Evolutionary conservation across 2,113 vertebrate genomes (phyloP).

Genomic region (Alethe castanea): DNA sequence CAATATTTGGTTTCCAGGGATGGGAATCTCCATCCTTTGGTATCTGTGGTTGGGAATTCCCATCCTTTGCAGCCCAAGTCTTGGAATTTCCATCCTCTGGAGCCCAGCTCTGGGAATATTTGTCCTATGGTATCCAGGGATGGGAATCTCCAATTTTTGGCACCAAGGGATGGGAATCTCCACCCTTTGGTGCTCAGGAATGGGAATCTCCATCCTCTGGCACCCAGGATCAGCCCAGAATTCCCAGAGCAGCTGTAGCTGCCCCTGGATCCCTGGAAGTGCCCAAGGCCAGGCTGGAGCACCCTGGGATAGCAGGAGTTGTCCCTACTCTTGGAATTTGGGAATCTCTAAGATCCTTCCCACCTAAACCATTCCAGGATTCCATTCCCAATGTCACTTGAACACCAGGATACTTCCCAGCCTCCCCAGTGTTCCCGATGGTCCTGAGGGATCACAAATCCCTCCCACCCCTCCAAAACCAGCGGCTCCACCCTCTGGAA

Average conservation of each 20-base stretch:
- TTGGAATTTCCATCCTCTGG: background rate
- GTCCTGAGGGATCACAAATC: accelerated
- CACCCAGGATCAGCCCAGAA: accelerated
- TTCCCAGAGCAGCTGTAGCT: background rate
- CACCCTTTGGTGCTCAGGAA: accelerated
- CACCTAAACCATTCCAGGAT: background rate
- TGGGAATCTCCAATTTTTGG: background rate
- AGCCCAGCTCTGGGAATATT: background rate
- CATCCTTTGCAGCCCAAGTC: too few relatives aligned
- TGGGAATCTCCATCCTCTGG: background rate
- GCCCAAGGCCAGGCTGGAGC: background rate
- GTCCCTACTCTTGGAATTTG: background rate
- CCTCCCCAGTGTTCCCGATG: background rate
- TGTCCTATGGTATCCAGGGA: background rate
- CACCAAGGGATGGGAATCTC: background rate
- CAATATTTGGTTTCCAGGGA: accelerated
- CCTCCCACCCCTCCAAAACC: background rate
- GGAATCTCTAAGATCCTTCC: background rate
- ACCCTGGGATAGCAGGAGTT: accelerated
- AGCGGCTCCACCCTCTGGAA: accelerated
- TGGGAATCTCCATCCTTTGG: background rate
- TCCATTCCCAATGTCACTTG: accelerated
- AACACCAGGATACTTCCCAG: background rate
- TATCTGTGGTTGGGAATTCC: background rate
- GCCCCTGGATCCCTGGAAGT: background rate